Base-by-base conservation (phyloP, 2,797 vertebrate genomes). In the Gephyroberyx darwinii region DNA sequence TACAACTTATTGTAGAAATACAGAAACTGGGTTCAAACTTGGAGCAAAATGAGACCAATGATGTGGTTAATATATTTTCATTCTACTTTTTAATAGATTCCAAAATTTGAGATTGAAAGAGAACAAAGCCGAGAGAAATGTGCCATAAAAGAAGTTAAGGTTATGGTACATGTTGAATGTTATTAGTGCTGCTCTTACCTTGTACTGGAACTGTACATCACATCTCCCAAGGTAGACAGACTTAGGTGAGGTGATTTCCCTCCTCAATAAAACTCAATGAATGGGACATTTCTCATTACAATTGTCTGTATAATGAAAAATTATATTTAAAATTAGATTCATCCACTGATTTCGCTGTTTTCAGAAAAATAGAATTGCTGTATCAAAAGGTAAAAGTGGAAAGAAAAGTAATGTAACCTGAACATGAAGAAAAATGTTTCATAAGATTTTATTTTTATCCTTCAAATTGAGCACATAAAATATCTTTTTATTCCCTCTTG, bases 61-160 rank as follows among this genome's bases (percentile, higher is more conserved):
- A 41, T 16, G 3, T 50, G 13, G 22, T 41, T 54, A 8, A 22
- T 1, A 68, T 56, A 13, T 26, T 62, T 72, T 60, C 35, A 55
- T 52, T 69, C 30, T 43, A 56, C 30, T n/a, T 64, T 61, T 55
- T 14, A 13, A 43, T 48, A 12, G 8, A 43, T 43, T 43, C 41
- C 4, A 47, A 5, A 16, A 16, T 17, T n/a, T 5, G 47, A 8
- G 17, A 7, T n/a, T 5, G 14, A 14, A 43, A 43, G 14, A 43
- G 12, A 43, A 13, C 4, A 5, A 43, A 43, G 50, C 71, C n/a
- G 14, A 53, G 10, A 69, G 10, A 43, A 65, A 75, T 26, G 59
- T 72, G 66, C 52, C 75, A 74, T 74, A 16, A 78, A 70, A 64
- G 55, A 55, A 76, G 41, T 43, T 41, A 41, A 63, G 6, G 5